Evolutionary conservation across 2,113 vertebrate genomes (phyloP), one percentile per base, ranked within the genome.

Genomic region (Sinocyclocheilus anshuiensis): DNA sequence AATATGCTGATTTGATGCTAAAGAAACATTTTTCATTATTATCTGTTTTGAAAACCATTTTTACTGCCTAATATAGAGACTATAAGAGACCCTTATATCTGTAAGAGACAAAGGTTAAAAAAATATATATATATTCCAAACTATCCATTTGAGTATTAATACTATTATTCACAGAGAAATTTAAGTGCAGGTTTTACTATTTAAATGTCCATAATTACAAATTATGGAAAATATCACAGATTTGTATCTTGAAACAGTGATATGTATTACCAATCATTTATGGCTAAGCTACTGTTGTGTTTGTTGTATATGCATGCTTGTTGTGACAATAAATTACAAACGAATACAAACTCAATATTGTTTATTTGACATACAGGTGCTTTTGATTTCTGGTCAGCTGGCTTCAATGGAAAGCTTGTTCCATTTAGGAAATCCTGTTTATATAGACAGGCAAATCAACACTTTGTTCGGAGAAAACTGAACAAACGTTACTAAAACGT

Each of bases 361-460:
- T 96, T 97, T 95, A 95, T 95, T 95, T 93, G 91, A 94, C 92
- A 91, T 95, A 94, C 93, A 95, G 92, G 91, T 94, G 90, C 90
- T 92, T 92, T 94, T 93, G 92, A 89, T 93, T 91, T 92, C 89
- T 91, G 90, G 91, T 94, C 75, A 89, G 91, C 92, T 93, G 93
- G 92, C 91, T 91, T 93, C 92, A 92, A 33, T 85, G 90, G 88
- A 92, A 91, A 93, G 90, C 92, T 92, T 86, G 89, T 42, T 42
- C 42, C 42, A 42, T 42, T 42, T 8, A 42, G 42, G 8, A 42
- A 67, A 91, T 91, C 92, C 89, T 89, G 89, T 91, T 91, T 90
- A 92, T 92, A 94, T 77, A 88, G 92, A 91, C 89, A 91, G 90
- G 86, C 88, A 91, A 90, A 90, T 83, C 76, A 91, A 65, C 76